phyloP scores from a whole-genome alignment of 2,888 invertebrate species.

The Thalpophila matura region DNA sequence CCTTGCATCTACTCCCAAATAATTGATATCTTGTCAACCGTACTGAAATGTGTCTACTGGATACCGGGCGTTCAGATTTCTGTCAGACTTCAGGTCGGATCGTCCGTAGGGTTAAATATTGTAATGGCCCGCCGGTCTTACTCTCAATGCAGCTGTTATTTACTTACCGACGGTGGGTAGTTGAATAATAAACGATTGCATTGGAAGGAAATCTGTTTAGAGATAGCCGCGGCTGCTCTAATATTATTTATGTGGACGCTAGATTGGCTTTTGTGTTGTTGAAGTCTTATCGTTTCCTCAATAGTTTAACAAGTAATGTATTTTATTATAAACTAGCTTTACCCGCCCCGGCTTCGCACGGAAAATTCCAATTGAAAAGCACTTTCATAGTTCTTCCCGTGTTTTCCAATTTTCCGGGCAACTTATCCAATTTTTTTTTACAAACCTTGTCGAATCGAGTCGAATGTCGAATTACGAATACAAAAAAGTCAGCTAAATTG shows the following conservation, averaged over 20 bases:
- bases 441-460: no score
- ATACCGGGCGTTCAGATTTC: constrained; percentile 49
- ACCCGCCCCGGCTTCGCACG: no score
- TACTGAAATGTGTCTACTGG: constrained; percentile 64
- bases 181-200: constrained; percentile 43
- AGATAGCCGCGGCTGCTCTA: constrained; percentile 9
- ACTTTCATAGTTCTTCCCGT: no score
- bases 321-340: no score
- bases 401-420: no score
- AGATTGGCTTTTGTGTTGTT: constrained; percentile 11
- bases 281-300: no score
- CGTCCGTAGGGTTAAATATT: constrained; percentile 49
- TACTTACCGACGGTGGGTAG: not conserved
- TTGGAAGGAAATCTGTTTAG: constrained; percentile 22
- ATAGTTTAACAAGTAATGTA: no score
- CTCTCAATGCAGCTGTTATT: not conserved
- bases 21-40: constrained; percentile 76
- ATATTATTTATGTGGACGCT: constrained; percentile 18
- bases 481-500: no score
- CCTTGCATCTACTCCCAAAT: constrained; percentile 70
- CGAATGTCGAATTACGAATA: no score
- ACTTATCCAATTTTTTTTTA: no score
- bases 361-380: no score
- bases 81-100: constrained; percentile 47
- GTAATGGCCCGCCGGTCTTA: constrained; percentile 36